phyloP scores from a whole-genome alignment of 1,140 invertebrate species.

The Mamestra configurata region DNA sequence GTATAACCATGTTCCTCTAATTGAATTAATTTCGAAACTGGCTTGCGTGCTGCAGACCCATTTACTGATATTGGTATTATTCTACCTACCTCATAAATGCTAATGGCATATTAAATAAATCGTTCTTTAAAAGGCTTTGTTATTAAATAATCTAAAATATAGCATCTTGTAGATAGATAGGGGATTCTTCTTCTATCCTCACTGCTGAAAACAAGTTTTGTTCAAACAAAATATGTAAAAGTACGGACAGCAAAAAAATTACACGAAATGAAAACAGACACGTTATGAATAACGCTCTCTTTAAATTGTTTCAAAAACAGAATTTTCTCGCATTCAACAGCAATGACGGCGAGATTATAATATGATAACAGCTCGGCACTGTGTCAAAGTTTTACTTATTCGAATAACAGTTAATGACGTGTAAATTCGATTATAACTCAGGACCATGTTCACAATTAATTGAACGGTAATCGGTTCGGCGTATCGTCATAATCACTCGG shows the following conservation, averaged over 20 bases:
- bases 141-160: background rate
- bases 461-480: slow-evolving; percentile 26
- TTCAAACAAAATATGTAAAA: background rate
- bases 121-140: background rate
- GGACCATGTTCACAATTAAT: slow-evolving; percentile 39
- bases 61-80: background rate
- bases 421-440: slow-evolving; percentile 43
- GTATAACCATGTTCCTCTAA: slow-evolving; percentile 1
- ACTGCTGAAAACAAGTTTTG: background rate
- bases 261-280: background rate
- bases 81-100: slow-evolving; percentile 1
- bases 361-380: slow-evolving; percentile 10
- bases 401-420: slow-evolving; percentile 36
- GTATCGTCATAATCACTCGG: slow-evolving; percentile 37
- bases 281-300: slow-evolving; percentile 13
- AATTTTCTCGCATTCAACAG: background rate
- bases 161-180: background rate
- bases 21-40: slow-evolving; percentile 16
- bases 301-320: slow-evolving; percentile 19
- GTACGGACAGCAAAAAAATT: background rate
- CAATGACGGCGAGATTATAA: background rate
- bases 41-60: background rate
- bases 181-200: background rate
- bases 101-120: background rate
- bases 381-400: slow-evolving; percentile 39